A percentile compares a stretch with the other conserved stretches of the same genome.
Conservation (phyloP, 1,140 invertebrate genomes). For the Zaprionus capensis region DNA sequence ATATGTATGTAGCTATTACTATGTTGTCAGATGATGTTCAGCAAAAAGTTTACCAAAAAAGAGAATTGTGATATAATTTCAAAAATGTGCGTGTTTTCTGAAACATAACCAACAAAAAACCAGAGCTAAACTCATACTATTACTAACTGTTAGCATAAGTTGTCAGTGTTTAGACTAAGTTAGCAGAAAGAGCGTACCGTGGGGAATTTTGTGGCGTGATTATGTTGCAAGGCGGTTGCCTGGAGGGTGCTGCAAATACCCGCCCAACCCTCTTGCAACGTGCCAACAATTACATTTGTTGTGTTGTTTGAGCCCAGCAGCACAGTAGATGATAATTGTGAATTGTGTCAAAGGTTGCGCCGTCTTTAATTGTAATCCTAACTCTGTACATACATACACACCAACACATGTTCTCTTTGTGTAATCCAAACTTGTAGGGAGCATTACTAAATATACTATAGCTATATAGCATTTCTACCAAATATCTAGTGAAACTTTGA, state of each 20-base stretch:
- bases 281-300: slow-evolving; percentile 69
- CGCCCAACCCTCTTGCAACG: slow-evolving; percentile 56
- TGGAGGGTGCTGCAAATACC: slow-evolving; percentile 39
- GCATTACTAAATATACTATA: background rate
- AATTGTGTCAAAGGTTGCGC: slow-evolving; percentile 21
- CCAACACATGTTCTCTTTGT: slow-evolving; percentile 19
- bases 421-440: background rate
- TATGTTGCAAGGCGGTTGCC: slow-evolving; percentile 62
- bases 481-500: slow-evolving; percentile 9
- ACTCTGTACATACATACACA: slow-evolving; percentile 36
- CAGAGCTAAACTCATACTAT: slow-evolving; percentile 31
- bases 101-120: slow-evolving; percentile 30
- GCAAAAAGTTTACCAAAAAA: slow-evolving; percentile 37
- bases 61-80: slow-evolving; percentile 78
- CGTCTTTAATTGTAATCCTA: slow-evolving; percentile 35
- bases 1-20: slow-evolving; percentile 15
- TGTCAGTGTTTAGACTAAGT: slow-evolving; percentile 22
- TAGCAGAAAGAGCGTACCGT: slow-evolving; percentile 30
- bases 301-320: slow-evolving; percentile 83
- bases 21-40: slow-evolving; percentile 44
- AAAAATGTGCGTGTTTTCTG: slow-evolving; percentile 74
- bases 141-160: slow-evolving; percentile 46
- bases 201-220: slow-evolving; percentile 41
- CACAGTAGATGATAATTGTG: slow-evolving; percentile 74
- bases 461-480: slow-evolving; percentile 6